A percentile compares a stretch with the other conserved stretches of the same genome.
Conservation (phyloP, 1,140 invertebrate genomes). For the Drosophila kurseongensis region DNA sequence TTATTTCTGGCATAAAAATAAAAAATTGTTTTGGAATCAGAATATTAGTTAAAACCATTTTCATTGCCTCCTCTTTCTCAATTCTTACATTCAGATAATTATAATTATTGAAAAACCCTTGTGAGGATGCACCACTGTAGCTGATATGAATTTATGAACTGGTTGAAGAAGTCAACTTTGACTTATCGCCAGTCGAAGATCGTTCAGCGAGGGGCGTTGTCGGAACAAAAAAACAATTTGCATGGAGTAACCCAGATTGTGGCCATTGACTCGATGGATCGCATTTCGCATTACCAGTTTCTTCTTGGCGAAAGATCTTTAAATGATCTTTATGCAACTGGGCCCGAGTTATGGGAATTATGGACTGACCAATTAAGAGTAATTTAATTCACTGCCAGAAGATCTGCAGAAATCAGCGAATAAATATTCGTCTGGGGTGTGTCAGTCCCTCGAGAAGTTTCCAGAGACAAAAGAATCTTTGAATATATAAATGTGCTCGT, state of each 20-base stretch:
- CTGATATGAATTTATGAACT: neutral
- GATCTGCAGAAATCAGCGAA: slow-evolving; percentile 26
- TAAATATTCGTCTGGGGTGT: slow-evolving; percentile 26
- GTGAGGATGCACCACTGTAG: neutral
- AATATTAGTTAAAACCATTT: no score
- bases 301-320: slow-evolving; percentile 33
- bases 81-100: neutral
- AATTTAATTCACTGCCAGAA: slow-evolving; percentile 41
- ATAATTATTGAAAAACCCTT: neutral
- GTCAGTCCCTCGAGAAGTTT: slow-evolving; percentile 1
- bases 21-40: no score
- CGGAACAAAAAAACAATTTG: slow-evolving; percentile 40
- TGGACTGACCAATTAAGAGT: slow-evolving; percentile 33
- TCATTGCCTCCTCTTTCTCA: no score
- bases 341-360: slow-evolving; percentile 26
- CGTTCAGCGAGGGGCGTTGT: slow-evolving; percentile 27
- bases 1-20: no score
- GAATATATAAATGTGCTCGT: slow-evolving; percentile 10
- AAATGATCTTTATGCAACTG: slow-evolving; percentile 45
- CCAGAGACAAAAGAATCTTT: slow-evolving; percentile 24
- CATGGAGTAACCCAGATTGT: slow-evolving; percentile 61
- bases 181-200: slow-evolving; percentile 30
- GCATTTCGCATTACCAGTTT: slow-evolving; percentile 51
- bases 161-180: slow-evolving; percentile 22
- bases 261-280: slow-evolving; percentile 45